These are phyloP conservation scores for Uloborus diversus DNA, from an alignment of 1,140 invertebrate genomes.

Conservation along the genomic window DNA sequence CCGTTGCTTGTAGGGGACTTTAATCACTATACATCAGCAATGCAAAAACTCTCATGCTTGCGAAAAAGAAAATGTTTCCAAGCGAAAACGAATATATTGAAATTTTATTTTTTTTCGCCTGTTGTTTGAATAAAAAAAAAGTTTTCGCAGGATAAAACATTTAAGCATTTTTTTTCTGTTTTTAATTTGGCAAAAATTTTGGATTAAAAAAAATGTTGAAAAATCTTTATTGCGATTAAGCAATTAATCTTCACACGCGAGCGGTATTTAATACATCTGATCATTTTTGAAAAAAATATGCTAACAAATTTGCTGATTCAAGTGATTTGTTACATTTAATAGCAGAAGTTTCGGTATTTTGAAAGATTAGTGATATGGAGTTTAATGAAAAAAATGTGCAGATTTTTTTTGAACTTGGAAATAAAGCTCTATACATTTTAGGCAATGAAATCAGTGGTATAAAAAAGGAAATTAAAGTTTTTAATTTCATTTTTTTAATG, in stretches of 20 bases:
- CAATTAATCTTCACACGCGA: slow-evolving; percentile 22
- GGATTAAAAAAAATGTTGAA: neutral
- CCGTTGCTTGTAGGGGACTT: slow-evolving; percentile 45
- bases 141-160: slow-evolving; percentile 3
- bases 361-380: no score
- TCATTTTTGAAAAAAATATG: no score
- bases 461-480: no score
- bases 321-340: no score
- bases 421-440: no score
- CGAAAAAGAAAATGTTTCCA: slow-evolving; percentile 39
- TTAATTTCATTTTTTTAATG: no score
- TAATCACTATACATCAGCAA: slow-evolving; percentile 42
- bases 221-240: slow-evolving; percentile 24
- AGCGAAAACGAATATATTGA: slow-evolving; percentile 39
- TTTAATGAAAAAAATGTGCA: no score
- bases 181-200: neutral
- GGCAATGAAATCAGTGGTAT: no score
- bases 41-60: slow-evolving; percentile 31
- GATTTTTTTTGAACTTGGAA: no score
- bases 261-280: no score
- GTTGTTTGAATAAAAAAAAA: neutral
- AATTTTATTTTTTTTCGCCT: slow-evolving; percentile 26
- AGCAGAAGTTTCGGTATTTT: no score
- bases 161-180: neutral
- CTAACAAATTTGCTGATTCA: no score